These are phyloP conservation scores for Glaucopsyche alexis DNA, from an alignment of 2,888 invertebrate species.

Conservation along the genomic window DNA sequence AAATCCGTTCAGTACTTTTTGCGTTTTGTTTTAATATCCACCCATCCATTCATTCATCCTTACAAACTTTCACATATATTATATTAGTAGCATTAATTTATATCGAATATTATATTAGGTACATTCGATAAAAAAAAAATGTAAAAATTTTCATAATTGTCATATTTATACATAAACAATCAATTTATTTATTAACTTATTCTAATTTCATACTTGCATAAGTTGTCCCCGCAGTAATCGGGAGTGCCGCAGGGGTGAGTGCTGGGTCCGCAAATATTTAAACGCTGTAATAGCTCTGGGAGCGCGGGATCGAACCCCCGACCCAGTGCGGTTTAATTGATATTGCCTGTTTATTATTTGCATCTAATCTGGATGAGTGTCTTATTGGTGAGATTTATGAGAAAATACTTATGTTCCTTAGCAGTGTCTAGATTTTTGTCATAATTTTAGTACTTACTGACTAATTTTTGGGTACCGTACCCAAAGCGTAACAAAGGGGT, in stretches of 20 bases:
- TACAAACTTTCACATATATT: too few species aligned
- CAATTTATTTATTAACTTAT: not conserved
- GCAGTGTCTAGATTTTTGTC: not conserved
- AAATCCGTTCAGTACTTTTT: too few species aligned
- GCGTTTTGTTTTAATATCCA: too few species aligned
- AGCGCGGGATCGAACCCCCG: conserved; percentile 8
- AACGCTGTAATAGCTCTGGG: conserved; percentile 6
- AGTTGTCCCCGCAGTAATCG: not conserved
- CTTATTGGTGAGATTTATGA: not conserved
- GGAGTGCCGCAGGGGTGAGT: conserved; percentile 32
- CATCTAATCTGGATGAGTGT: not conserved
- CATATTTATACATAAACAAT: not conserved
- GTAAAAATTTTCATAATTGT: too few species aligned
- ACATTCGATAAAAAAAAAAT: too few species aligned
- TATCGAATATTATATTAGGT: too few species aligned
- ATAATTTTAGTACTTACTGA: too few species aligned
- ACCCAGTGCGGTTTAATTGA: not conserved
- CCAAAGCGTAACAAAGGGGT: too few species aligned
- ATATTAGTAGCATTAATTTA: too few species aligned
- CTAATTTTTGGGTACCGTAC: too few species aligned
- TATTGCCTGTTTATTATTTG: conserved; percentile 14
- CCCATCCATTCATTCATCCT: too few species aligned
- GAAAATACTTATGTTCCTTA: not conserved
- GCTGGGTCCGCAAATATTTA: conserved; percentile 9
- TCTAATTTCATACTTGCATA: not conserved